Conservation (phyloP, 2,888 invertebrate species). For the Baccha elongata region DNA sequence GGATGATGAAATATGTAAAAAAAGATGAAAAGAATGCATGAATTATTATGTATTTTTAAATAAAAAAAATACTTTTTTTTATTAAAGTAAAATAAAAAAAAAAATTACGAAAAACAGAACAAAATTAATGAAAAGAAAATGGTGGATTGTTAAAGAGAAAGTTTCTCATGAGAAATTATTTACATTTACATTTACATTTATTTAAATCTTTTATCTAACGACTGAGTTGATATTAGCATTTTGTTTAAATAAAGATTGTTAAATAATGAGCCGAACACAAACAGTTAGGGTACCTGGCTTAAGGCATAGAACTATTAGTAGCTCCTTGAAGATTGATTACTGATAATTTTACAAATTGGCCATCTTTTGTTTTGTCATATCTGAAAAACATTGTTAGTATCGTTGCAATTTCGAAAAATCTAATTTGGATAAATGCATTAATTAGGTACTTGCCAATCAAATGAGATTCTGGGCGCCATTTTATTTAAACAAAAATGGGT, state of each 20-base stretch:
- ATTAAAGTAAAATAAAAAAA: not conserved
- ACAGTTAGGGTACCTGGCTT: conserved; percentile 29
- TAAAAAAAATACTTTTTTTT: not conserved
- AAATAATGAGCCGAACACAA: conserved; percentile 17
- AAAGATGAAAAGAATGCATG: conserved; percentile 4
- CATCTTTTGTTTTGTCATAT: conserved; percentile 1
- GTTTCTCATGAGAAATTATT: not conserved
- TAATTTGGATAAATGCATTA: no score
- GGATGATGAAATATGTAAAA: conserved; percentile 18
- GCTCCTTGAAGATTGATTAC: not conserved
- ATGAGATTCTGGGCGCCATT: no score
- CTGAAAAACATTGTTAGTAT: conserved; percentile 29
- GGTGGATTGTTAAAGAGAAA: not conserved
- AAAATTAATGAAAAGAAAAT: not conserved
- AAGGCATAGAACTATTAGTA: not conserved
- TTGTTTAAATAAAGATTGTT: not conserved
- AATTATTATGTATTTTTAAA: not conserved
- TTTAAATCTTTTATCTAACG: not conserved
- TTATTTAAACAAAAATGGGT: no score
- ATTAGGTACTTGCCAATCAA: not conserved
- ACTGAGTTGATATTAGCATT: not conserved
- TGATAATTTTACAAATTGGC: not conserved
- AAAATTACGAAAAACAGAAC: not conserved
- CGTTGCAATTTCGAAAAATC: no score
- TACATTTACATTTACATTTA: not conserved